Evolutionary conservation across 2,113 vertebrate genomes (phyloP).

Genomic region (Tor tambroides): DNA sequence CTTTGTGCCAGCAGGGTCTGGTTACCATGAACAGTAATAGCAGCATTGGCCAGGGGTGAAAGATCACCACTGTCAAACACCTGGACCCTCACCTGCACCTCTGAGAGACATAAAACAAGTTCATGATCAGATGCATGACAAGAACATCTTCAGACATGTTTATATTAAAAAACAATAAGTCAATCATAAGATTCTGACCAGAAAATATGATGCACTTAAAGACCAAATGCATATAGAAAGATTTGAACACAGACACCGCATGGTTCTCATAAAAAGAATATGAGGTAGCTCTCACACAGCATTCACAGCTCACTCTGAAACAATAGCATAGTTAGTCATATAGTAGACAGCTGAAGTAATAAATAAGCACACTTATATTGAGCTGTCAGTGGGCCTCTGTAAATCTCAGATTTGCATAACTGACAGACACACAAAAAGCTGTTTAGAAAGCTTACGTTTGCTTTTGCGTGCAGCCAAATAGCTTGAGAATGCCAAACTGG

Average conservation of each 20-base stretch:
- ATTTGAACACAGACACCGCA: not conserved
- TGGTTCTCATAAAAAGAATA: not conserved
- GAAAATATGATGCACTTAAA: not conserved
- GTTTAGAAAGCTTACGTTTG: not conserved
- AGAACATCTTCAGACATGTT: not conserved
- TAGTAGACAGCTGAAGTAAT: not conserved
- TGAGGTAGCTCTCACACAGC: not conserved
- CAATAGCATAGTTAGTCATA: constrained; percentile 16
- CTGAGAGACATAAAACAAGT: constrained; percentile 70
- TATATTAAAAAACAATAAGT: not conserved
- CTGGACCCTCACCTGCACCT: constrained; percentile 94
- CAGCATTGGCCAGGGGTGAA: constrained; percentile 82
- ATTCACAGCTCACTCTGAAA: not conserved
- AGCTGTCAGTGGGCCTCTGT: not conserved
- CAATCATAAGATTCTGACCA: not conserved
- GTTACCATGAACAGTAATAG: constrained; percentile 87
- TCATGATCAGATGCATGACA: not conserved
- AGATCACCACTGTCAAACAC: constrained; percentile 92
- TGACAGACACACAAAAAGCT: not conserved
- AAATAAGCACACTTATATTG: not conserved
- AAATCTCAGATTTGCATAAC: not conserved
- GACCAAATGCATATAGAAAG: not conserved
- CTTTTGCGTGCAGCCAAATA: not conserved
- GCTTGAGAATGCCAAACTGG: not conserved
- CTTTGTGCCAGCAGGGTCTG: constrained; percentile 81